Conservation (phyloP, 2,888 invertebrate species). For the Imbricaverruca yamaguchii region DNA sequence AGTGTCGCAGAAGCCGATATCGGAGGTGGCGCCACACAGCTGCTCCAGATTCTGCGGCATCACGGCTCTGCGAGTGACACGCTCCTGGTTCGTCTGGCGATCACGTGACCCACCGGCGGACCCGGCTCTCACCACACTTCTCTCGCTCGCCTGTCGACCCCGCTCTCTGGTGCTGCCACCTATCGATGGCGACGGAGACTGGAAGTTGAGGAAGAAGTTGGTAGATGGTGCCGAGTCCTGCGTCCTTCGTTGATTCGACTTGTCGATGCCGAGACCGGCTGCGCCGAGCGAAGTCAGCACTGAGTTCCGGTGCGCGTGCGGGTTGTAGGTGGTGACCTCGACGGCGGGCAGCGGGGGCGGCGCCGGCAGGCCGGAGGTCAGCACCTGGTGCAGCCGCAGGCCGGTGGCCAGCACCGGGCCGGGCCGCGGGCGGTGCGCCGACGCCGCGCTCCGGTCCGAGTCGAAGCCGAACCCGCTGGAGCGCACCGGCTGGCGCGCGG, state of each 20-base stretch:
- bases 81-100: not conserved
- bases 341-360: not conserved
- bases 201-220: not conserved
- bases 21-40: not conserved
- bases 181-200: not conserved
- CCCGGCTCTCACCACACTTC: not conserved
- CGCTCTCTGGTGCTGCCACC: not conserved
- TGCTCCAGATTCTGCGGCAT: slow-evolving; percentile 1
- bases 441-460: not conserved
- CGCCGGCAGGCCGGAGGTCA: not conserved
- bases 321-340: not conserved
- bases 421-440: not conserved
- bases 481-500: not conserved
- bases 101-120: not conserved
- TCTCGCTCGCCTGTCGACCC: not conserved
- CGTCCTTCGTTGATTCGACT: no score
- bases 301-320: no score
- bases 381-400: not conserved
- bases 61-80: not conserved
- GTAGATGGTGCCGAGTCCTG: no score
- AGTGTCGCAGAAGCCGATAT: not conserved
- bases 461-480: not conserved
- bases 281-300: no score
- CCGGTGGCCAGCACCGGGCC: not conserved
- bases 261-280: no score